A percentile compares a stretch with the other conserved stretches of the same genome.
phyloP scores from a whole-genome alignment of 2,797 vertebrate species.

The Stomatorhinus walkeri region DNA sequence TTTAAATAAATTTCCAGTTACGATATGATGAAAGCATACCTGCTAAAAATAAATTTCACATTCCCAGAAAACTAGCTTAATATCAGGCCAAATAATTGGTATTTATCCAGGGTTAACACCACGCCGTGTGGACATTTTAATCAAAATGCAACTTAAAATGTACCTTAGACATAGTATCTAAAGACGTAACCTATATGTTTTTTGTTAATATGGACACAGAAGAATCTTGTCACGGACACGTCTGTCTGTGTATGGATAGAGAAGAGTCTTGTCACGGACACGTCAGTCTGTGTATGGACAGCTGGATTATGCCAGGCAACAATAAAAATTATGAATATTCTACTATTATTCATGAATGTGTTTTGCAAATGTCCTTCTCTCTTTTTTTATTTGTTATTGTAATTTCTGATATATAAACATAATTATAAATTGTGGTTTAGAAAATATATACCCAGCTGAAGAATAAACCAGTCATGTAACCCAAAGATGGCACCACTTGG shows the following conservation, averaged over 20 bases:
- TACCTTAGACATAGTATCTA: background rate
- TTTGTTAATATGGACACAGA: background rate
- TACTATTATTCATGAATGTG: background rate
- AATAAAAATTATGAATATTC: background rate
- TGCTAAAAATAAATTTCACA: slow-evolving; percentile 10
- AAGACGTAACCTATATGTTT: background rate
- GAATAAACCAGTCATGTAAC: background rate
- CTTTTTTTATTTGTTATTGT: background rate
- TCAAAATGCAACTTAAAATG: background rate
- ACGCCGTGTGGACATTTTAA: background rate
- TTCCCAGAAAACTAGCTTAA: background rate
- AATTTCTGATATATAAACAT: background rate
- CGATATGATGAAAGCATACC: background rate
- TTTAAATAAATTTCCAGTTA: background rate
- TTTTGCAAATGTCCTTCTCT: background rate
- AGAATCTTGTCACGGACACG: no score
- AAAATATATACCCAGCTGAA: background rate
- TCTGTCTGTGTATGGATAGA: background rate
- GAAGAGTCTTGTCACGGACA: no score
- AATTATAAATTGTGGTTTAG: background rate
- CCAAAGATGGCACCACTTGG: background rate
- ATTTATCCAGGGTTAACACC: background rate
- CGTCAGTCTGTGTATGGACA: background rate
- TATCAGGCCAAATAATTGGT: background rate
- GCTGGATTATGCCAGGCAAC: background rate